These are phyloP conservation scores for Toxostoma redivivum DNA, from an alignment of 2,113 vertebrate species.

Conservation along the genomic window DNA sequence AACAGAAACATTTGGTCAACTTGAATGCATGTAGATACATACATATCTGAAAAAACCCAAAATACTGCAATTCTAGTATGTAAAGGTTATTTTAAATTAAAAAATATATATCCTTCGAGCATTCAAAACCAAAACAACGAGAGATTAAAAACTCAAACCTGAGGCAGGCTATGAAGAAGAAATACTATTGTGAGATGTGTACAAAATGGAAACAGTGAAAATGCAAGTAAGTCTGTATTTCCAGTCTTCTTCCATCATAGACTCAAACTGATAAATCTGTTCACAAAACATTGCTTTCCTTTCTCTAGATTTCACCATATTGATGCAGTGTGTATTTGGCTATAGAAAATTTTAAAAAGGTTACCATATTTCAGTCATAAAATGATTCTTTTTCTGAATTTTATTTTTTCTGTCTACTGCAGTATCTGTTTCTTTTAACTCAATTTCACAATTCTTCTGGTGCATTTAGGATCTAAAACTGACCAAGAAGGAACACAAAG, in stretches of 20 bases:
- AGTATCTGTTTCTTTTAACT: background rate
- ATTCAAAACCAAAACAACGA: background rate
- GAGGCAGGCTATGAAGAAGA: background rate
- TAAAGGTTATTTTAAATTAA: background rate
- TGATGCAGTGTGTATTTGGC: background rate
- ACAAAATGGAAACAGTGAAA: background rate
- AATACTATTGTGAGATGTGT: background rate
- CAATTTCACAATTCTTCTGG: background rate
- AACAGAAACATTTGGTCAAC: background rate
- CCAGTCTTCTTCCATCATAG: background rate
- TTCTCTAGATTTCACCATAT: background rate
- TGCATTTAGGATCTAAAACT: background rate
- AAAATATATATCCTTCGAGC: background rate
- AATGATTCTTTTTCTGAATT: background rate
- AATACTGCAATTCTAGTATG: fast-evolving
- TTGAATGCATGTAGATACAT: background rate
- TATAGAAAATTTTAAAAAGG: background rate
- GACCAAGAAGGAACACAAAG: background rate
- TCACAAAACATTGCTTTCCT: background rate
- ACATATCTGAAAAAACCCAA: background rate
- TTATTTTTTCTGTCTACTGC: background rate
- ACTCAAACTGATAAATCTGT: background rate
- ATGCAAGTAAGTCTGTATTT: background rate
- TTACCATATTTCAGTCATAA: fast-evolving
- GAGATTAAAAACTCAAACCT: background rate